These are phyloP conservation scores for Hormaphis cornu DNA, from an alignment of 1,140 invertebrate species.

Conservation along the genomic window DNA sequence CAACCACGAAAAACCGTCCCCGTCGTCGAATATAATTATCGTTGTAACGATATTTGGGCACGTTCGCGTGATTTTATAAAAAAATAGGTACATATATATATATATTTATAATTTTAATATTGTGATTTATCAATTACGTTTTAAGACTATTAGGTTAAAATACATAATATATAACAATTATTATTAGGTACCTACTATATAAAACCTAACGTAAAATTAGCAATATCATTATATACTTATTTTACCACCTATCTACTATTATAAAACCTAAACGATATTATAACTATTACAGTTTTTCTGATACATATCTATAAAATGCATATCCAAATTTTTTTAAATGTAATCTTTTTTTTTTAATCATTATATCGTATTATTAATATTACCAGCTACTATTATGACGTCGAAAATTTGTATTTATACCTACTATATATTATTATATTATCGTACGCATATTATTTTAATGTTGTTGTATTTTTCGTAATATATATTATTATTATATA, in stretches of 20 bases:
- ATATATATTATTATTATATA: conserved; percentile 27
- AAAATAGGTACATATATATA: no score
- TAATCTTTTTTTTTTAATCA: conserved; percentile 6
- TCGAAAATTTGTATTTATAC: not conserved
- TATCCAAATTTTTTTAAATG: conserved; percentile 13
- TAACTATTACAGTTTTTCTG: not conserved
- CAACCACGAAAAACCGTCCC: no score
- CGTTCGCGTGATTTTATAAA: no score
- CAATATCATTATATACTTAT: not conserved
- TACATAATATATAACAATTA: not conserved
- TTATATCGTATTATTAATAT: not conserved
- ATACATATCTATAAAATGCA: conserved; percentile 28
- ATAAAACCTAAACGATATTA: no score
- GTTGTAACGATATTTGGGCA: no score
- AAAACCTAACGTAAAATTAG: not conserved
- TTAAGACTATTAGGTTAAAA: conserved; percentile 8
- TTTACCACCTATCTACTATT: not conserved
- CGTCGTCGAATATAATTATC: no score
- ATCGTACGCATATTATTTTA: conserved; percentile 12
- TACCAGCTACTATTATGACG: not conserved
- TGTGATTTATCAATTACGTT: conserved; percentile 11
- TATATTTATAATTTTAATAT: conserved; percentile 5
- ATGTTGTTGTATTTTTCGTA: conserved; percentile 7
- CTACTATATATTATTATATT: not conserved
- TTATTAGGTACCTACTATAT: not conserved